phyloP scores from a whole-genome alignment of 1,140 invertebrate genomes.

The Trichonephila clavata region DNA sequence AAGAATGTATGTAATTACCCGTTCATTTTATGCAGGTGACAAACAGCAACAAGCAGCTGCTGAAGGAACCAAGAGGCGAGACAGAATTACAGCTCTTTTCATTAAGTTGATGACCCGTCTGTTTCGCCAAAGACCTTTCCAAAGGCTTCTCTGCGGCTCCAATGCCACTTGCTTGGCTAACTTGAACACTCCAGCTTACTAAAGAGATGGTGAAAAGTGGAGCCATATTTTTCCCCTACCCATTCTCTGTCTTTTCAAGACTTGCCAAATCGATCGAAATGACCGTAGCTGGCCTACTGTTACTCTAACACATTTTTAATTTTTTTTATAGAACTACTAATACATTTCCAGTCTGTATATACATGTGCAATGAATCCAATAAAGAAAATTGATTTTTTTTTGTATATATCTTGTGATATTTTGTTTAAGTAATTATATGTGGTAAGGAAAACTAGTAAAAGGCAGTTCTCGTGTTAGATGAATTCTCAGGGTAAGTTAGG shows the following conservation, averaged over 20 bases:
- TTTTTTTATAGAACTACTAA: slow-evolving; percentile 54
- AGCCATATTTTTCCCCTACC: neutral
- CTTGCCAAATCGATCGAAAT: slow-evolving; percentile 72
- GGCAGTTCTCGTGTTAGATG: neutral
- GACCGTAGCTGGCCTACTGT: slow-evolving; percentile 77
- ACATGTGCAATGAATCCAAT: slow-evolving; percentile 31
- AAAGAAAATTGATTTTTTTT: slow-evolving; percentile 23
- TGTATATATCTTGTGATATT: neutral
- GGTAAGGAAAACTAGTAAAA: neutral
- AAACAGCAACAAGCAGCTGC: slow-evolving; percentile 51
- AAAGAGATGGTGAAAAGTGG: neutral
- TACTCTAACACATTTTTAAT: slow-evolving; percentile 71
- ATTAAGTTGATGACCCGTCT: slow-evolving; percentile 75
- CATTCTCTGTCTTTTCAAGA: slow-evolving; percentile 31
- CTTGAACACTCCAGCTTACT: slow-evolving; percentile 65
- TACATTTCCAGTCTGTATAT: slow-evolving; percentile 58
- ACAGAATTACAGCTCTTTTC: slow-evolving; percentile 72
- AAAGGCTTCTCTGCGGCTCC: slow-evolving; percentile 71
- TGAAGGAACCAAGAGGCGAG: slow-evolving; percentile 63
- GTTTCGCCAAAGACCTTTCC: slow-evolving; percentile 75
- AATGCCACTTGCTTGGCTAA: slow-evolving; percentile 73
- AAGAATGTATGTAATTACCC: slow-evolving; percentile 1
- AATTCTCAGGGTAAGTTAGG: neutral
- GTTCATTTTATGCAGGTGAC: slow-evolving; percentile 71
- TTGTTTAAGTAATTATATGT: neutral